These are phyloP conservation scores for Leptopilina drosophilae DNA, from an alignment of 2,888 invertebrate species.

Conservation along the genomic window DNA sequence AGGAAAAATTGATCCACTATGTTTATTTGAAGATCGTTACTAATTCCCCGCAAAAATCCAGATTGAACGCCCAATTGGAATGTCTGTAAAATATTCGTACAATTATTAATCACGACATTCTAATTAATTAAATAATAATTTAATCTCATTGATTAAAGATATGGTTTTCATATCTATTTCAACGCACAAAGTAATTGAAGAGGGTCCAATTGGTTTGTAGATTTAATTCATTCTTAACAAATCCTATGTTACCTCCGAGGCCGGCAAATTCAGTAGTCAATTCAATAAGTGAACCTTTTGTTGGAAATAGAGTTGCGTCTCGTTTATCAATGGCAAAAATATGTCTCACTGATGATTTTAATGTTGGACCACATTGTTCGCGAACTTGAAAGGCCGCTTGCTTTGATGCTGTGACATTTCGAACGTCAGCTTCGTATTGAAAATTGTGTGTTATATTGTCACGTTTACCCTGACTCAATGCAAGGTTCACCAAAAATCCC, in stretches of 20 bases:
- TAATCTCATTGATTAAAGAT: conserved; percentile 2
- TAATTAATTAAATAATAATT: no score
- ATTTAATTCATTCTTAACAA: conserved; percentile 88
- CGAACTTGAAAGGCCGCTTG: conserved; percentile 89
- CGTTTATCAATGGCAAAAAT: conserved; percentile 88
- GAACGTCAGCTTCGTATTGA: conserved; percentile 91
- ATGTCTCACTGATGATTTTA: conserved; percentile 93
- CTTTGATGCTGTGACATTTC: conserved; percentile 87
- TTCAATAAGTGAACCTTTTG: conserved; percentile 84
- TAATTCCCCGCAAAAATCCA: conserved; percentile 83
- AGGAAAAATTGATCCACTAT: conserved; percentile 88
- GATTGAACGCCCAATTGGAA: conserved; percentile 84
- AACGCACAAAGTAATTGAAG: conserved; percentile 80
- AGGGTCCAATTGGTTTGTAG: conserved; percentile 85
- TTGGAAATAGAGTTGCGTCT: conserved; percentile 89
- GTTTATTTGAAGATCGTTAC: conserved; percentile 80
- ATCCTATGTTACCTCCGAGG: conserved; percentile 94
- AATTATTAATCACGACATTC: not conserved
- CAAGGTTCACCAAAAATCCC: conserved; percentile 88
- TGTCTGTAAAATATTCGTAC: conserved; percentile 78
- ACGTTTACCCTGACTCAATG: conserved; percentile 81
- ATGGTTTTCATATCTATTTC: not conserved
- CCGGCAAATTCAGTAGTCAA: conserved; percentile 91
- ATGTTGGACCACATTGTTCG: conserved; percentile 91
- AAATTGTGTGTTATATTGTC: conserved; percentile 85